Conservation (phyloP, 2,888 invertebrate species). For the Phytoseiulus persimilis region DNA sequence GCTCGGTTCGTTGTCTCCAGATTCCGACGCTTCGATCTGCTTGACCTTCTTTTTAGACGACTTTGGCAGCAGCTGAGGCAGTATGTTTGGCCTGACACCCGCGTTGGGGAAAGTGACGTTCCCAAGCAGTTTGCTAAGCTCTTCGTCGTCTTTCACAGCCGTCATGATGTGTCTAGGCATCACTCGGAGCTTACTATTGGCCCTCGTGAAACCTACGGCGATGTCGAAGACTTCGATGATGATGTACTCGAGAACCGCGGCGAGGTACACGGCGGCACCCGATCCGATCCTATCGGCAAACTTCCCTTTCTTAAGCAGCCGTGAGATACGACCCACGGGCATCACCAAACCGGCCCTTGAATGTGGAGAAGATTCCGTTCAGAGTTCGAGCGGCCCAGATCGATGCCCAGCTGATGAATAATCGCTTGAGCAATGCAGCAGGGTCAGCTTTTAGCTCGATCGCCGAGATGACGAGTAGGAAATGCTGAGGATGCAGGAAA, state of each 20-base stretch:
- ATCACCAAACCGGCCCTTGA: constrained; percentile 48
- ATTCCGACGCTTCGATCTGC: too few species aligned
- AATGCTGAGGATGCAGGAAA: too few species aligned
- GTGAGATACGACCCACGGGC: constrained; percentile 48
- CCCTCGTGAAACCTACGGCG: constrained; percentile 58
- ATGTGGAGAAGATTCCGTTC: constrained; percentile 48
- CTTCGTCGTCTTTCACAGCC: constrained; percentile 72
- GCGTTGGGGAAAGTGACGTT: constrained; percentile 76
- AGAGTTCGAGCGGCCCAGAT: too few species aligned
- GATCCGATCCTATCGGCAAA: constrained; percentile 52
- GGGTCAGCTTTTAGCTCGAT: too few species aligned
- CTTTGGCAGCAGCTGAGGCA: constrained; percentile 65
- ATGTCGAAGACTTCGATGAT: constrained; percentile 62
- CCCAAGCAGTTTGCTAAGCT: constrained; percentile 64
- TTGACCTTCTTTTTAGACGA: constrained; percentile 55
- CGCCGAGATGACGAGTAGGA: too few species aligned
- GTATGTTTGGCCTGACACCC: constrained; percentile 70
- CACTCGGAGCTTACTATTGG: constrained; percentile 63
- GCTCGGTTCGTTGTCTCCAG: too few species aligned
- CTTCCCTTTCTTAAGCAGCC: constrained; percentile 47
- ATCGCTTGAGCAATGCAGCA: too few species aligned
- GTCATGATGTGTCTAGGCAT: constrained; percentile 68
- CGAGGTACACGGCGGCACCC: constrained; percentile 48
- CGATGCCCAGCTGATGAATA: too few species aligned
- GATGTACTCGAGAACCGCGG: constrained; percentile 57